Percentiles rank a stretch among this genome's conserved stretches.
Evolutionary conservation across 2,888 invertebrate species (phyloP).

Genomic region (Apamea monoglypha): DNA sequence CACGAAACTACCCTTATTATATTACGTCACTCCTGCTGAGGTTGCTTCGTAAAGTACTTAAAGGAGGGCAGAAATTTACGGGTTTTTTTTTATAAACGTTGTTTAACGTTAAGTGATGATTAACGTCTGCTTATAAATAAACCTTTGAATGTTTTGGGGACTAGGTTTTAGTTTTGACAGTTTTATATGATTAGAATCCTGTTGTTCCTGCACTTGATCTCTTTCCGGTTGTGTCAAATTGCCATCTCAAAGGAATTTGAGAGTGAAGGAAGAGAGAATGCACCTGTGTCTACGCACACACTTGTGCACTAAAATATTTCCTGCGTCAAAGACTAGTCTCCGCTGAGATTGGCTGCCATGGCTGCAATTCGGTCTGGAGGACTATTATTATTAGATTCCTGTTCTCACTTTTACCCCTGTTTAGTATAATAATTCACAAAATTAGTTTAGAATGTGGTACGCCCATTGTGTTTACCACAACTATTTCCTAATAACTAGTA

Average conservation of each 20-base stretch:
- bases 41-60: constrained; percentile 25
- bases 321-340: too few species aligned
- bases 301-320: too few species aligned
- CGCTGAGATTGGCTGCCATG: too few species aligned
- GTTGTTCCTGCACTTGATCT: too few species aligned
- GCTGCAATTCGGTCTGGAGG: too few species aligned
- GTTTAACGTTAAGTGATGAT: neutral
- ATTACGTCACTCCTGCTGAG: constrained; percentile 53
- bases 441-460: neutral
- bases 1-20: constrained; percentile 59
- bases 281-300: too few species aligned
- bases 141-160: neutral
- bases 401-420: neutral
- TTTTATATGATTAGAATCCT: neutral
- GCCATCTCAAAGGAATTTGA: too few species aligned
- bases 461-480: neutral
- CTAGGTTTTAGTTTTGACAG: neutral
- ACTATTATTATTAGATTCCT: too few species aligned
- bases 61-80: neutral
- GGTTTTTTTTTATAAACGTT: neutral
- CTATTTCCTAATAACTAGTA: too few species aligned
- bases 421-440: neutral
- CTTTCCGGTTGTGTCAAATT: too few species aligned
- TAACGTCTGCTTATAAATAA: neutral
- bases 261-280: too few species aligned